Conservation (phyloP, 2,113 vertebrate genomes). For the Albula goreensis region DNA sequence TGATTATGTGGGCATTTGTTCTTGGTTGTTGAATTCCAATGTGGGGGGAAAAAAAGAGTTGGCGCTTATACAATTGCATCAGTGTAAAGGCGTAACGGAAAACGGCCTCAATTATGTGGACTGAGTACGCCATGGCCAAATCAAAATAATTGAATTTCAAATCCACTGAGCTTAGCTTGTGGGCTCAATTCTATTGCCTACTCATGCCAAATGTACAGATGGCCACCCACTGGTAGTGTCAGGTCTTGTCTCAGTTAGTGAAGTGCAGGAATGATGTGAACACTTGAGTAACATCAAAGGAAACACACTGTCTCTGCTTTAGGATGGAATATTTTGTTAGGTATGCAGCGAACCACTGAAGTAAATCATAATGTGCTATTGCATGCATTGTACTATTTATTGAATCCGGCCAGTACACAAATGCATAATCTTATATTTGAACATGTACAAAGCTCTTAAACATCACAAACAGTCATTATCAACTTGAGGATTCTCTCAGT, state of each 20-base stretch:
- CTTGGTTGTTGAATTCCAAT: not conserved
- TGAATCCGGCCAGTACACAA: not conserved
- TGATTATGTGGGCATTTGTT: not conserved
- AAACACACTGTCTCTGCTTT: not conserved
- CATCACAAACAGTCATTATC: not conserved
- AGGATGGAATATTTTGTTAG: not conserved
- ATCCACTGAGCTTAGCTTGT: not conserved
- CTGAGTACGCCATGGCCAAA: not conserved
- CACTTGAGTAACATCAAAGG: slow-evolving; percentile 5
- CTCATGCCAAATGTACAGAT: slow-evolving; percentile 3
- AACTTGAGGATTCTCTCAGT: not conserved
- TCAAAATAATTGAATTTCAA: slow-evolving; percentile 5
- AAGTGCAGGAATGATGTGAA: not conserved
- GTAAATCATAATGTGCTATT: not conserved
- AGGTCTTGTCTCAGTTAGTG: not conserved
- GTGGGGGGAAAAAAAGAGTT: not conserved
- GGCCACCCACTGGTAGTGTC: not conserved
- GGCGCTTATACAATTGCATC: not conserved
- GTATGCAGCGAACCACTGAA: not conserved
- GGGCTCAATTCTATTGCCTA: not conserved
- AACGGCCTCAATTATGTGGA: not conserved
- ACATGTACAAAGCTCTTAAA: not conserved
- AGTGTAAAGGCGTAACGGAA: not conserved
- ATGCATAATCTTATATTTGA: not conserved
- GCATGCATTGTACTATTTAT: not conserved